These are phyloP conservation scores for Talpa occidentalis DNA, from an alignment of 2,113 vertebrate genomes.

Conservation along the genomic window DNA sequence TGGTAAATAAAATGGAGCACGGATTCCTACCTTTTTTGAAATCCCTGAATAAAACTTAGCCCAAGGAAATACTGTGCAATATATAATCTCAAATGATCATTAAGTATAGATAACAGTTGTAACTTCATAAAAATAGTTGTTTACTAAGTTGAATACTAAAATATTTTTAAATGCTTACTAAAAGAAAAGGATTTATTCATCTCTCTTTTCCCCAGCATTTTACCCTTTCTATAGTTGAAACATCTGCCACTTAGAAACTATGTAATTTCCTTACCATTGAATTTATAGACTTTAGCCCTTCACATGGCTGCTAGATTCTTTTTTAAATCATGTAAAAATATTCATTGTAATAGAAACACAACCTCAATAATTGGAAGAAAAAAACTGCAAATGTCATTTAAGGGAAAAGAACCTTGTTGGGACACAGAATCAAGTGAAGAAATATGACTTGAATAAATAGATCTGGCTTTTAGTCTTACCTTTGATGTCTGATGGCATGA, in stretches of 20 bases:
- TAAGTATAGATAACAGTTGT: neutral
- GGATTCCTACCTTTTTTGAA: neutral
- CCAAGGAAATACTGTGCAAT: neutral
- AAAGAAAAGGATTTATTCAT: neutral
- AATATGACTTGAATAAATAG: neutral
- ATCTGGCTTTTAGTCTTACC: neutral
- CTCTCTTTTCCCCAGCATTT: neutral
- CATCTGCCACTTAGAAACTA: neutral
- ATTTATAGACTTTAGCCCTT: neutral
- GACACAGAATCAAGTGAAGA: neutral
- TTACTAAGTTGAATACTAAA: neutral
- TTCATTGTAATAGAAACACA: neutral
- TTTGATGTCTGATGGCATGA: neutral
- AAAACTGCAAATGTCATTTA: neutral
- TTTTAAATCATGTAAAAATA: slow-evolving; percentile 12
- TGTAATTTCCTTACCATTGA: neutral
- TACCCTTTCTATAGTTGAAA: neutral
- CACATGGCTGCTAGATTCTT: neutral
- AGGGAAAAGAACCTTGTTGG: neutral
- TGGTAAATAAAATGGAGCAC: neutral
- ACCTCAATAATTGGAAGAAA: neutral
- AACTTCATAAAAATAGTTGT: neutral
- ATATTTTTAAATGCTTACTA: neutral
- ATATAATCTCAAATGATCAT: neutral
- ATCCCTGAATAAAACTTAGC: neutral